Base-by-base conservation (phyloP, 2,888 invertebrate genomes). In the Melolontha melolontha region DNA sequence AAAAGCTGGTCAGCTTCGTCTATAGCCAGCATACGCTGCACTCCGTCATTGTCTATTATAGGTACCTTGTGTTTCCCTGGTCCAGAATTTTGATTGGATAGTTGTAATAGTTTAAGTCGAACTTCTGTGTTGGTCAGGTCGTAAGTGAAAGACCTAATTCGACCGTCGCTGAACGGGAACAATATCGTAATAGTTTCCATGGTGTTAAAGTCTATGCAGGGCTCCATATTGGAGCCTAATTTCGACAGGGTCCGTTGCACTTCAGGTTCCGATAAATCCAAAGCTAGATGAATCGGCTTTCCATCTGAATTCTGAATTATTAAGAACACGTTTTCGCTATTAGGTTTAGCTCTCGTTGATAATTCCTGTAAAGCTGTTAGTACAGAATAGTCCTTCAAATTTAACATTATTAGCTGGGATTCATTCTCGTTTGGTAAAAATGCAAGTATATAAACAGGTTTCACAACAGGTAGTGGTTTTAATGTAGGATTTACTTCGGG, bases 381-480 rank as follows among this genome's bases (percentile, higher is more conserved):
- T 14, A 64, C 34, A 4, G 7, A 10, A 10, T 12, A 14, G 16
- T 64, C 51, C 8, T 64, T 52, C 29, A 64, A n/a, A 54, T 64
- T 52, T 10, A 64, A n/a, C 39, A 63, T 63, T 2, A 63, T n/a
- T 7, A 16, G 16, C 7, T 34, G 34, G 1, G 12, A n/a, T 8
- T n/a, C 39, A 16, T 14, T 10, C 2, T 54, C 14, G 0, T 4
- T 11, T 5, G 17, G 6, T 1, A 16, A 14, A 39, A 54, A 39
- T 34, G 7, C 34, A 10, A 34, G 7, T 10, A 34, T 6, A 10
- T 8, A 34, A 10, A 1, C 10, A 2, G 34, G 34, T 8, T 34
- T 34, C 6, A 34, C 10, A 1, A 34, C 10, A 6, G 34, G 10
- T 34, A 34, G 1, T 22, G 22, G 22, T 6, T 6, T 34, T 6